These are phyloP conservation scores for Python bivittatus DNA, from an alignment of 2,113 vertebrate genomes.

Conservation along the genomic window DNA sequence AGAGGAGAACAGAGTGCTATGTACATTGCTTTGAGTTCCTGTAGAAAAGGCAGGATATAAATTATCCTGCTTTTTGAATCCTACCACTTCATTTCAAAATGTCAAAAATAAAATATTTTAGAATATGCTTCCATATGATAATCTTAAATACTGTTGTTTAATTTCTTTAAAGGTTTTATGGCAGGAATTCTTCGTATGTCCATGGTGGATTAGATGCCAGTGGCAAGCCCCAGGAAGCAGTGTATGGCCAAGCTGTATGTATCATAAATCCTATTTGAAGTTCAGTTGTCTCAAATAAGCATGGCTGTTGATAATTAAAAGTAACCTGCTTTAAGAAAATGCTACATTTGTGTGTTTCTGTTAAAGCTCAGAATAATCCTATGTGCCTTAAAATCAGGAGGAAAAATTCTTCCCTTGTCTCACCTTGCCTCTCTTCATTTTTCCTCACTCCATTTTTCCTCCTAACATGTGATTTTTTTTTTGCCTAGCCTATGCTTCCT, in stretches of 20 bases:
- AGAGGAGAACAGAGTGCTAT: background rate
- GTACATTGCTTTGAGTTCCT: background rate
- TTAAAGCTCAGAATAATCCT: background rate
- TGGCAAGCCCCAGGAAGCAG: slow-evolving; percentile 93
- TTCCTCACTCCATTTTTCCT: background rate
- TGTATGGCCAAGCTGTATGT: slow-evolving; percentile 97
- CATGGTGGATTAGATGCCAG: slow-evolving; percentile 93
- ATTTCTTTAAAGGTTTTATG: slow-evolving; percentile 87
- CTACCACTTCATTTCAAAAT: background rate
- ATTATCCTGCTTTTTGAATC: background rate
- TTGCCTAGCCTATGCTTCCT: background rate
- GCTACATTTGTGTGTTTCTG: background rate
- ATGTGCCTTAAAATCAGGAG: background rate
- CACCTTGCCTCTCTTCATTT: background rate
- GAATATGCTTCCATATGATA: background rate
- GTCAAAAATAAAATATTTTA: background rate
- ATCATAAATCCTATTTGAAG: slow-evolving; percentile 3
- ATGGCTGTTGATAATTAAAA: background rate
- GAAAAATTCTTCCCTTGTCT: background rate
- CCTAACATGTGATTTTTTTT: background rate
- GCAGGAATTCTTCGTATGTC: slow-evolving; percentile 96
- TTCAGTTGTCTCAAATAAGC: background rate
- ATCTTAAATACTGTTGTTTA: background rate
- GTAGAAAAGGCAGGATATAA: background rate
- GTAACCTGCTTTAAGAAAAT: background rate